Base-by-base conservation (phyloP, 2,888 invertebrate genomes). In the Pachydiplax longipennis region DNA sequence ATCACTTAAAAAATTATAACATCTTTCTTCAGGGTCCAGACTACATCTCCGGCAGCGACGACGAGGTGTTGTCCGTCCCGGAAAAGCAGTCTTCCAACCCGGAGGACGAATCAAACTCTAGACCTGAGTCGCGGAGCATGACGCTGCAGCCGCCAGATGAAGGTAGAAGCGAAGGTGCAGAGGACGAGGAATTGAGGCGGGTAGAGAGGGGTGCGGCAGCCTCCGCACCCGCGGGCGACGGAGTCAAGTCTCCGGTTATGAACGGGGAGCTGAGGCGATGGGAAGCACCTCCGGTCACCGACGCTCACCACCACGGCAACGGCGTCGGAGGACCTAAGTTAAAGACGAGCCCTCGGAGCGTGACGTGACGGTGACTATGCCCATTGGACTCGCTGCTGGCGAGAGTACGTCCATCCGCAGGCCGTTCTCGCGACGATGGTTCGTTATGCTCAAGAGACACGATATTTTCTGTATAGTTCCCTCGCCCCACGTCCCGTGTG, bases 181-280 rank as follows among this genome's bases (percentile, higher is more conserved):
- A 92, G 22, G 93, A 93, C 90, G 95, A 95, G 91, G 95, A 95
- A 81, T 97, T 96, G 94, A 97, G 97, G 80, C 95, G 94, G 82
- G 94, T 93, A 90, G 94, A 93, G 92, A 93, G 93, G 73, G 93
- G 93, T 90, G 92, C 91, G 22, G 40, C 92, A 91, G 48, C 92
- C 92, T 94, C 94, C 92, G 94, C 93, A 92, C 94, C 94, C 92
- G 95, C 91, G 94, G 92, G 92, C 92, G 92, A 87, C 8, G 87
- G 35, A 58, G 31, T 87, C 37, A 87, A 87, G 65, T 87, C 87
- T n/a, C 87, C 87, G 2, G 87, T 87, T 15, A 87, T 87, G 87
- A 87, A 87, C 65, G 87, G 87, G 1, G 87, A 87, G 87, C 61
- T 87, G n/a, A 87, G 87, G 87, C 61, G 61, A 31, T 87, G 87